phyloP scores from a whole-genome alignment of 2,113 vertebrate genomes.

The Lepidothrix coronata region DNA sequence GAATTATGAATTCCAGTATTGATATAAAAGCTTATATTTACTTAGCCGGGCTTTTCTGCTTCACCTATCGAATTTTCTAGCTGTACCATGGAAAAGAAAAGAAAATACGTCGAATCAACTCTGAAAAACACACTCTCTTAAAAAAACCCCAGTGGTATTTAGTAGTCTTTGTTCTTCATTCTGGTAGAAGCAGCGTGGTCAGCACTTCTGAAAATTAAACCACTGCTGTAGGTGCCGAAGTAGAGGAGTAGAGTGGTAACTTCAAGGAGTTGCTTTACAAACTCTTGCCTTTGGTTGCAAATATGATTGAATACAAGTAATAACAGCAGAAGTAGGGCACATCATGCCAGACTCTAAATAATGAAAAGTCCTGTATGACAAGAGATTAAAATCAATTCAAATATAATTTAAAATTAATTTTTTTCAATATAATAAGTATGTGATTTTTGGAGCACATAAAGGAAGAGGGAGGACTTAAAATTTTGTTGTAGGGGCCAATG shows the following conservation, averaged over 20 bases:
- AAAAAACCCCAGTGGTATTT: not conserved
- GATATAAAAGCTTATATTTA: not conserved
- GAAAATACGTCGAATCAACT: not conserved
- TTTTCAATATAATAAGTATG: not conserved
- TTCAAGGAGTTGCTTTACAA: not conserved
- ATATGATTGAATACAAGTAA: not conserved
- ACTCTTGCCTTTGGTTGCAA: not conserved
- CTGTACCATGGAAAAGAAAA: not conserved
- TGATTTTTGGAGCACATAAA: not conserved
- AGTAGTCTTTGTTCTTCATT: not conserved
- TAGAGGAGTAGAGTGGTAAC: not conserved
- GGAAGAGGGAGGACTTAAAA: not conserved
- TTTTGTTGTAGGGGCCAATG: not conserved
- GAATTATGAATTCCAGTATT: not conserved
- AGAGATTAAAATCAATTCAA: not conserved
- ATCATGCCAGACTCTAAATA: not conserved
- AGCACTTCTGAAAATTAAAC: not conserved
- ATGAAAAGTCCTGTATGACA: not conserved
- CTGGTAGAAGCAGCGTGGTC: not conserved
- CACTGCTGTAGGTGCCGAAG: not conserved
- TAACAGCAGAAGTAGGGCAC: not conserved
- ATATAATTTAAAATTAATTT: not conserved
- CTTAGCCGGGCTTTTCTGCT: not conserved
- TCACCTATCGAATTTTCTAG: not conserved
- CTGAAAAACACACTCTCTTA: not conserved